Conservation (phyloP, 2,888 invertebrate species). For the Notocelia uddmanniana region DNA sequence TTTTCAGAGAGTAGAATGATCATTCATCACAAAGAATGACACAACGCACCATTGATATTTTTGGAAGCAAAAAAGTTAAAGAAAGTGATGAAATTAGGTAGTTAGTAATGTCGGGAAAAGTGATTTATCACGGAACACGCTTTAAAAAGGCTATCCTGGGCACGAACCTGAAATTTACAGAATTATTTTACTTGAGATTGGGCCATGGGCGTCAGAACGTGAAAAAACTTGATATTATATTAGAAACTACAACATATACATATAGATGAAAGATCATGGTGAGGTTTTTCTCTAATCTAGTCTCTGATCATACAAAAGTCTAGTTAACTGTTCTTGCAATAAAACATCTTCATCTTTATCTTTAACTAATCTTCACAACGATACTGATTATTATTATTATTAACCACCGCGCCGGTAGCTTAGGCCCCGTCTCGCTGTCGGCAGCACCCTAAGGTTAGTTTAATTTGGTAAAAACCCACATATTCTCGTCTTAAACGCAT, state of each 20-base stretch:
- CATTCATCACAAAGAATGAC: no score
- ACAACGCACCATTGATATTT: background rate
- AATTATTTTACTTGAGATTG: background rate
- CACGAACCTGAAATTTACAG: background rate
- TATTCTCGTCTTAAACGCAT: no score
- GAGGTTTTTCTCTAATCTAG: background rate
- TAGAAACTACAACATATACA: background rate
- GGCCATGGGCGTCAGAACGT: no score
- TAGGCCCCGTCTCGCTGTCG: no score
- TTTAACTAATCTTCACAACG: background rate
- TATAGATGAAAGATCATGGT: background rate
- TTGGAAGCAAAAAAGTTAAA: slow-evolving; percentile 7
- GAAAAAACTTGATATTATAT: background rate
- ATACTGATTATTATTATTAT: background rate
- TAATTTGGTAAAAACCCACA: no score
- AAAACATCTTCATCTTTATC: no score
- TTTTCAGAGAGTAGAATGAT: background rate
- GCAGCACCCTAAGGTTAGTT: no score
- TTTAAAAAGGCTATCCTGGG: slow-evolving; percentile 3
- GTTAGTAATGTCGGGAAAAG: slow-evolving; percentile 4
- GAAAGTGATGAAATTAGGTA: slow-evolving; percentile 25
- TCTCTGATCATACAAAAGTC: background rate
- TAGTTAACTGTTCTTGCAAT: no score
- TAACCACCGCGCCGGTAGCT: no score
- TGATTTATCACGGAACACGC: slow-evolving; percentile 19